Percentiles rank a stretch among this genome's conserved stretches.
Conservation (phyloP, 35 echinoderm and acorn worm species). For the Apostichopus parvimensis region DNA sequence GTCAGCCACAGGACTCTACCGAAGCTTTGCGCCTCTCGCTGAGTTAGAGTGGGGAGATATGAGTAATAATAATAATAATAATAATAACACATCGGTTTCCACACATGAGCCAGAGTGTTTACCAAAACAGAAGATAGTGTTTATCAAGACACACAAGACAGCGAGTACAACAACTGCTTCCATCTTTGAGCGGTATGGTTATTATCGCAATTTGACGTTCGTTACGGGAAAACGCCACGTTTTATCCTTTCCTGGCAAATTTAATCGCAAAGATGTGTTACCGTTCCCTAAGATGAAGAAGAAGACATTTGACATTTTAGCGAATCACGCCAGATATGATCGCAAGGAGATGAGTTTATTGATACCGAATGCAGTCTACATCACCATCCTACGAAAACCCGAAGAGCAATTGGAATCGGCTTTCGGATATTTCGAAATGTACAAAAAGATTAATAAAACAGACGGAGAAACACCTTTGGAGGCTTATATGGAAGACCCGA, state of each 20-base stretch:
- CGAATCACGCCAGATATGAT: constrained; percentile 83
- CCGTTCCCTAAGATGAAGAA: background rate
- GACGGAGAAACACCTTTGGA: constrained; percentile 39
- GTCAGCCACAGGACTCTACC: no score
- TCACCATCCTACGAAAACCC: constrained; percentile 47
- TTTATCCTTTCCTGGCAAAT: background rate
- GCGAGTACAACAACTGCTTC: constrained; percentile 71
- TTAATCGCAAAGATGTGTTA: background rate
- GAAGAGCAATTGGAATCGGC: constrained; percentile 69
- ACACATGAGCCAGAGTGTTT: background rate
- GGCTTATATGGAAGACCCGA: constrained; percentile 62
- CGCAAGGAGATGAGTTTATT: constrained; percentile 62
- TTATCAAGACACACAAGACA: constrained; percentile 82
- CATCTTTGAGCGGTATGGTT: constrained; percentile 78
- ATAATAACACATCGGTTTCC: no score
- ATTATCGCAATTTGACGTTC: constrained; percentile 67
- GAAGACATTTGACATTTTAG: constrained; percentile 61
- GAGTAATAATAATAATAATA: no score
- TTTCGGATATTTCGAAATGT: constrained; percentile 71
- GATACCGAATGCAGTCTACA: constrained; percentile 55
- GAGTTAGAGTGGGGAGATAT: no score
- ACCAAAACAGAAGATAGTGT: constrained; percentile 53
- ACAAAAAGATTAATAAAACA: constrained; percentile 20
- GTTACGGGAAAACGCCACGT: constrained; percentile 59
- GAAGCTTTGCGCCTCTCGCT: no score